Base-by-base conservation (phyloP, 1,140 invertebrate species). In the Acromyrmex echinatior region DNA sequence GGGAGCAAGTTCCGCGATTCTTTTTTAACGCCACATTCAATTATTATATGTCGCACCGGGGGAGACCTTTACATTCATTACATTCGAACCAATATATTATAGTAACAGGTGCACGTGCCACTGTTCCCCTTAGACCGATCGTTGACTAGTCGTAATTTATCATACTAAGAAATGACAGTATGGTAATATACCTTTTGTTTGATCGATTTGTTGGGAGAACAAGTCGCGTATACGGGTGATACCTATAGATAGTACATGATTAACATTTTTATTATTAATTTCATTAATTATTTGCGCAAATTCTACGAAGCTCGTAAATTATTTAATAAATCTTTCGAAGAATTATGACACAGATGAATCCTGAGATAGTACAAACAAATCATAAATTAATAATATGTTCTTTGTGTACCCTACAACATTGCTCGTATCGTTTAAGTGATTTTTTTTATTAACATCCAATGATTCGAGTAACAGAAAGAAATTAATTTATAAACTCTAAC, bases 51-150 rank as follows among this genome's bases (percentile, higher is more conserved):
- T 14, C 39, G n/a, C 18, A 14, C n/a, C 62, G 16, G 7, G 78
- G 63, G 56, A 28, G 14, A 49, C 56, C 12, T 84, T 76, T 76
- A 51, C 80, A 74, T 82, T 74, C 56, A 21, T 82, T 74, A 74
- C 68, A 62, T 63, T 35, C 68, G 28, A 60, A 45, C 49, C 39
- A 53, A 63, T 62, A 45, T 62, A 39, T 39, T 39, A 39, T 39
- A 12, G 86, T 81, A 85, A 88, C 87, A 88, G 86, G 86, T 87
- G 87, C 77, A 68, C 60, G 65, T 86, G 56, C 80, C 80, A 81
- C 65, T 49, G 18, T n/a, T 82, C 80, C 80, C 80, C 56, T 76
- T 62, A 51, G 80, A 63, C 63, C 66, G 53, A 73, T 28, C 74
- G 56, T 18, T n/a, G 63, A 39, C 84, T 25, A 51, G 28, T 86